Evolutionary conservation across 1,140 invertebrate species (phyloP).

Genomic region (Arctopsyche grandis): DNA sequence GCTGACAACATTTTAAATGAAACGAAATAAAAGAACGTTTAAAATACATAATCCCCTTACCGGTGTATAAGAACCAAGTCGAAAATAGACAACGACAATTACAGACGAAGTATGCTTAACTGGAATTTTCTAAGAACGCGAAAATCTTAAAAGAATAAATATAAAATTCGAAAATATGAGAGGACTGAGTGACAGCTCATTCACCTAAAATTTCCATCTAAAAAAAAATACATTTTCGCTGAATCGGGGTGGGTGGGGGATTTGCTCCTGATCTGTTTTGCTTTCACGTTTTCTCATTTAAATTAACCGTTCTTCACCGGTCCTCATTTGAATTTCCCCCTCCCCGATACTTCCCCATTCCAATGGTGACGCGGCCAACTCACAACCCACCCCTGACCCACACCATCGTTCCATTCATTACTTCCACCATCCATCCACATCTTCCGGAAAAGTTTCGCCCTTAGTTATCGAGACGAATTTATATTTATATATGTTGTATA

Average conservation of each 20-base stretch:
- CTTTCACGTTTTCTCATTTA: slow-evolving; percentile 27
- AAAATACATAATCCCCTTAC: too few species aligned
- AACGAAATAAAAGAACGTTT: too few species aligned
- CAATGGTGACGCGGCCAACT: not conserved
- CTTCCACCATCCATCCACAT: slow-evolving; percentile 9
- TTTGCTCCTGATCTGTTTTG: slow-evolving; percentile 17
- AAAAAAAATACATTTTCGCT: not conserved
- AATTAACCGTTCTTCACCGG: slow-evolving; percentile 19
- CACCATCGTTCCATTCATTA: not conserved
- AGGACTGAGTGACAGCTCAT: too few species aligned
- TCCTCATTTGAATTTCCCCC: slow-evolving; percentile 22
- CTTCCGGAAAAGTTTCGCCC: not conserved
- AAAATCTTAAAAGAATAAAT: too few species aligned
- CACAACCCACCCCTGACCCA: not conserved
- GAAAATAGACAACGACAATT: too few species aligned
- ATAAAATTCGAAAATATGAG: too few species aligned
- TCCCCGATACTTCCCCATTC: slow-evolving; percentile 2
- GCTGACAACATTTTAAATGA: too few species aligned
- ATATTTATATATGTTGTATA: not conserved
- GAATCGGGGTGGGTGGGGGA: not conserved
- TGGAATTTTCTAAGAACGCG: too few species aligned
- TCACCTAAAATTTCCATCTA: too few species aligned
- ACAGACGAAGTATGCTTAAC: too few species aligned
- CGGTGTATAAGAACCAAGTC: too few species aligned
- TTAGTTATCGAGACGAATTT: not conserved